Base-by-base conservation (phyloP, 2,113 vertebrate genomes). In the Tragelaphus scriptus region DNA sequence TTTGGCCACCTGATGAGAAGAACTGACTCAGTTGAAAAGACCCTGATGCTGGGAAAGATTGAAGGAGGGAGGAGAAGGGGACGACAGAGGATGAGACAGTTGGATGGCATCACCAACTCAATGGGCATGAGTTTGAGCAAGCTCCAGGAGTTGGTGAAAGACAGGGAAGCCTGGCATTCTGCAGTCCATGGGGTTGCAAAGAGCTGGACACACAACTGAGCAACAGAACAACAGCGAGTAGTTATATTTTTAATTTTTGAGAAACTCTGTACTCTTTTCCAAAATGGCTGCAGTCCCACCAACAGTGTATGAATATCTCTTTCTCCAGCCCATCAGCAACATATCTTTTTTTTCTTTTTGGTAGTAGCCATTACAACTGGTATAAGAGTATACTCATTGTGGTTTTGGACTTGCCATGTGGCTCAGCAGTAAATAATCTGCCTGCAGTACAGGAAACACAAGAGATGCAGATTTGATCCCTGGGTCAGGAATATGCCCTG, bases 211-310 rank as follows among this genome's bases (percentile, higher is more conserved):
- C 58, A 59, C 28, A 63, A 63, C 61, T 63, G 13, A 63, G 28
- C 28, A 1, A 63, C 28, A 0, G 13, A 3, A 63, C 28, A 63
- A 23, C 55, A 56, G 3, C 6, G 0, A 68, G 1, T 2, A n/a
- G 63, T 68, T n/a, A 68, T n/a, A n/a, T n/a, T 68, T 68, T n/a
- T n/a, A n/a, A 68, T n/a, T n/a, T 68, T n/a, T 68, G 63, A 68
- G 30, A 68, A 68, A 68, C 7, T 4, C 16, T n/a, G 4, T 68
- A 68, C 32, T 19, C 19, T n/a, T 68, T 68, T 68, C 63, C 32
- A n/a, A 19, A 19, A n/a, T 68, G 63, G 32, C 16, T 68, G 63
- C 30, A 68, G 0, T n/a, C 63, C 63, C 6, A 0, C 3, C n/a
- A 71, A 71, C n/a, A 71, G n/a, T 36, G 65, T 71, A 71, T 11